phyloP scores from a whole-genome alignment of 2,888 invertebrate genomes.

The Nudaria mundana region DNA sequence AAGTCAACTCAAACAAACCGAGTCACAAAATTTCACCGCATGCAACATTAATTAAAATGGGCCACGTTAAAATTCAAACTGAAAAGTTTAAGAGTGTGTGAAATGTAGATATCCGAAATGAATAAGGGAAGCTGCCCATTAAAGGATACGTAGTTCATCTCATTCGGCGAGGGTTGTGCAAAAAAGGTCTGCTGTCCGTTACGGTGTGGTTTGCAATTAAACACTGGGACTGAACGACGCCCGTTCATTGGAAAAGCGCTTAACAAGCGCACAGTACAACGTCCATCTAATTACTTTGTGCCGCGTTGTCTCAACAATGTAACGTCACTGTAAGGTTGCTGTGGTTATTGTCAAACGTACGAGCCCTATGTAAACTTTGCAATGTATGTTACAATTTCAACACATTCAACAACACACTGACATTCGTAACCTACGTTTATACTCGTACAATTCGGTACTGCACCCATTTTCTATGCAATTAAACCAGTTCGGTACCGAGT shows the following conservation, averaged over 20 bases:
- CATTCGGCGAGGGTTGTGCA: constrained; percentile 59
- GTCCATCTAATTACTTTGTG: constrained; percentile 73
- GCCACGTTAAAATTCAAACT: constrained; percentile 29
- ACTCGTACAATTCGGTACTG: too few species aligned
- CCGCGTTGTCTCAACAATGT: constrained; percentile 55
- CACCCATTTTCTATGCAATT: too few species aligned
- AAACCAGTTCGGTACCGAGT: too few species aligned
- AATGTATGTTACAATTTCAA: constrained; percentile 34
- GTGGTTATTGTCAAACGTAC: constrained; percentile 62
- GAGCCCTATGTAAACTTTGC: constrained; percentile 43
- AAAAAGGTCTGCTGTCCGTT: constrained; percentile 70
- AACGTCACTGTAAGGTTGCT: constrained; percentile 60
- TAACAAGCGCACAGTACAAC: constrained; percentile 71
- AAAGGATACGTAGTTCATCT: constrained; percentile 66
- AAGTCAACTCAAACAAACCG: constrained; percentile 1
- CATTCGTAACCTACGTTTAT: too few species aligned
- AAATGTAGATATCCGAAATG: constrained; percentile 39
- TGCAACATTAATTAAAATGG: constrained; percentile 24
- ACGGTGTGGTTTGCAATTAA: constrained; percentile 72
- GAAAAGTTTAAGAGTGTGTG: constrained; percentile 37
- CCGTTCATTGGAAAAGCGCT: constrained; percentile 68
- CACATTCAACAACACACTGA: too few species aligned
- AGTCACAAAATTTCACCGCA: neutral
- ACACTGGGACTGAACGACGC: constrained; percentile 54
- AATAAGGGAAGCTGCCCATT: constrained; percentile 51